Conservation (phyloP, 2,797 vertebrate genomes). For the Ptychobarbus kaznakovi region DNA sequence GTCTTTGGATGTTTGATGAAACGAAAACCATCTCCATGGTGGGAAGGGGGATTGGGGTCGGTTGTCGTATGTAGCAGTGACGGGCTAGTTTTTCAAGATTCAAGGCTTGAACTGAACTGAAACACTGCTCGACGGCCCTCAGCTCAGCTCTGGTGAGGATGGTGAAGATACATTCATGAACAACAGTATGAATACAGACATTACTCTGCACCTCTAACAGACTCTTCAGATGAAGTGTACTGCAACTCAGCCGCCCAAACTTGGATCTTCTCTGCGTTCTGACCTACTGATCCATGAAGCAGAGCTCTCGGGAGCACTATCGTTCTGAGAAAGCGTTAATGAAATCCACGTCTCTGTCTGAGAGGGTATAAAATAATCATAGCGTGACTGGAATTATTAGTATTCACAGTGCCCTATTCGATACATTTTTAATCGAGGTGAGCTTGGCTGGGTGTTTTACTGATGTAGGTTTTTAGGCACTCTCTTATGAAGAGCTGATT, state of each 20-base stretch:
- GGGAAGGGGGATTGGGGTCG: constrained; percentile 30
- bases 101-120: constrained; percentile 67
- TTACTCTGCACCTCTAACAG: constrained; percentile 72
- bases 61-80: constrained; percentile 18
- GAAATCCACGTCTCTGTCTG: constrained; percentile 81
- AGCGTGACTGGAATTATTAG: constrained; percentile 77
- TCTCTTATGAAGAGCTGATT: constrained; percentile 75
- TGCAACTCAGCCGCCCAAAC: constrained; percentile 70
- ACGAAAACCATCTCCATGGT: constrained; percentile 68
- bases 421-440: constrained; percentile 82
- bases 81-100: constrained; percentile 56
- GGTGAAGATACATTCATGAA: constrained; percentile 84
- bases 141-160: constrained; percentile 78
- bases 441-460: constrained; percentile 74
- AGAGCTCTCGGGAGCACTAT: constrained; percentile 71
- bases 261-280: constrained; percentile 70
- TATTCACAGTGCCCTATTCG: constrained; percentile 78
- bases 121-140: constrained; percentile 75
- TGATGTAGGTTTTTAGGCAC: constrained; percentile 73
- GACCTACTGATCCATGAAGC: constrained; percentile 74
- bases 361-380: constrained; percentile 77
- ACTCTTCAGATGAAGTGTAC: constrained; percentile 72
- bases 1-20: constrained; percentile 75
- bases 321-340: constrained; percentile 73
- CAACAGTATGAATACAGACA: constrained; percentile 78